Evolutionary conservation across 2,888 invertebrate genomes (phyloP).

Genomic region (Netelia inedita): DNA sequence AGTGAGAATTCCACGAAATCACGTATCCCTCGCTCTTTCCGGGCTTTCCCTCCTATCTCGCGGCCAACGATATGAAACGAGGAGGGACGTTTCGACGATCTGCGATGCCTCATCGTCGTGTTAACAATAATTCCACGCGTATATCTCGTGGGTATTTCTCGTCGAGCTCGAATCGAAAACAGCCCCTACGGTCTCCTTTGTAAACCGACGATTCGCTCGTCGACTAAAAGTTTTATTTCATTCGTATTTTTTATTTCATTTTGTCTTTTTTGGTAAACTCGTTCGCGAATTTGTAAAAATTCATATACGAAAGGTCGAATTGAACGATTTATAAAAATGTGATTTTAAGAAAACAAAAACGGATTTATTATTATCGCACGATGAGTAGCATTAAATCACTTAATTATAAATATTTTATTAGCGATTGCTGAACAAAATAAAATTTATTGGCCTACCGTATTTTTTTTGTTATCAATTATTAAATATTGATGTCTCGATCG

Average conservation of each 20-base stretch:
- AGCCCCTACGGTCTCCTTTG: not conserved
- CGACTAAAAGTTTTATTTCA: too few species aligned
- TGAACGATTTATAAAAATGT: too few species aligned
- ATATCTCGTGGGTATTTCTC: slow-evolving; percentile 23
- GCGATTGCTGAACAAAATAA: too few species aligned
- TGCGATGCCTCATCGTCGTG: slow-evolving; percentile 30
- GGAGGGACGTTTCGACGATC: not conserved
- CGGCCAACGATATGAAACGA: not conserved
- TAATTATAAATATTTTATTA: too few species aligned
- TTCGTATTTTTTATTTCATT: too few species aligned
- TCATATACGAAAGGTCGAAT: not conserved
- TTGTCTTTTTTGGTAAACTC: too few species aligned
- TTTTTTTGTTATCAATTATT: not conserved
- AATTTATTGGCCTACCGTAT: too few species aligned
- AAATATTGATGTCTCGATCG: not conserved
- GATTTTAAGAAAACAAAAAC: too few species aligned
- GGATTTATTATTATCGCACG: too few species aligned
- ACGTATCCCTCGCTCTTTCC: slow-evolving; percentile 51
- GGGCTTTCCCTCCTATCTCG: slow-evolving; percentile 10
- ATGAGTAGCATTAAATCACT: too few species aligned
- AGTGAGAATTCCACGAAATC: slow-evolving; percentile 65
- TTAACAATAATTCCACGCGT: slow-evolving; percentile 34
- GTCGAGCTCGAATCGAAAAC: not conserved
- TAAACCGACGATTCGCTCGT: not conserved
- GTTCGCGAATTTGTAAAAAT: not conserved